These are phyloP conservation scores for Tridacna gigas DNA, from an alignment of 2,888 invertebrate species.

Conservation along the genomic window DNA sequence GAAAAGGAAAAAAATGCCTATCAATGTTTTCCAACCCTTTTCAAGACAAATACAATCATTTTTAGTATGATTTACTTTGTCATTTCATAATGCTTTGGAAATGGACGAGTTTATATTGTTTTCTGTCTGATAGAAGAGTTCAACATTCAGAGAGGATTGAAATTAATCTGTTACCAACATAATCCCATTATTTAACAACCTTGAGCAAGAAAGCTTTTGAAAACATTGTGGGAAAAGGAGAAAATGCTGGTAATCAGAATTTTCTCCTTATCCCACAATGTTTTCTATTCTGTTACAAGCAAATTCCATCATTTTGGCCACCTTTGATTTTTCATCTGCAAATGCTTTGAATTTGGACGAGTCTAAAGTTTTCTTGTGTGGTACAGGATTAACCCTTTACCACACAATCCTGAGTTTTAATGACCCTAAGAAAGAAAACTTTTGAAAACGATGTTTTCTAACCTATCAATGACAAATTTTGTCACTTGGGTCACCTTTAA, in stretches of 20 bases:
- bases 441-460: too few species aligned
- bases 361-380: background rate
- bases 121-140: background rate
- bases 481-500: too few species aligned
- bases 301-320: background rate
- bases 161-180: background rate
- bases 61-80: too few species aligned
- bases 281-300: background rate
- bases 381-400: background rate
- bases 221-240: constrained; percentile 7
- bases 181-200: background rate
- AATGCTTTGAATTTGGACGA: background rate
- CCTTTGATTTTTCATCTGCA: background rate
- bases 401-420: too few species aligned
- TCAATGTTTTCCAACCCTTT: too few species aligned
- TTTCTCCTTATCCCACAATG: background rate
- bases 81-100: too few species aligned
- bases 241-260: background rate
- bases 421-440: too few species aligned
- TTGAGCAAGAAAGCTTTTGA: background rate
- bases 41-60: too few species aligned
- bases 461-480: too few species aligned
- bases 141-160: too few species aligned
- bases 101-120: background rate
- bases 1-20: too few species aligned